phyloP scores from a whole-genome alignment of 1,140 invertebrate genomes.

The Scaptodrosophila lebanonensis region DNA sequence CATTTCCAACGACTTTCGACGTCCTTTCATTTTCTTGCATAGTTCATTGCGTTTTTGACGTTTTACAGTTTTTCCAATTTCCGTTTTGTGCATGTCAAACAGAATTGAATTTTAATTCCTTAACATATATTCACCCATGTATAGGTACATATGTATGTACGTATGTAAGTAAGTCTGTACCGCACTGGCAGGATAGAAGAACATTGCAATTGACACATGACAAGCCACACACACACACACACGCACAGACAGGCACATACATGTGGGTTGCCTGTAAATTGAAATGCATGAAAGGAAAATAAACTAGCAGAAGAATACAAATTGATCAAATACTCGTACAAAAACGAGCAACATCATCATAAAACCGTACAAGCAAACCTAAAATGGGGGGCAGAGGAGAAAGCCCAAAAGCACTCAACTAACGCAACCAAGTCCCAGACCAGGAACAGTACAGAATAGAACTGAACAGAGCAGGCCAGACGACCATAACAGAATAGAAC shows the following conservation, averaged over 20 bases:
- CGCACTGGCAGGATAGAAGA: slow-evolving; percentile 11
- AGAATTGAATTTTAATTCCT: slow-evolving; percentile 69
- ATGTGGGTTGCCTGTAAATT: slow-evolving; percentile 38
- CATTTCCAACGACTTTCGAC: too few relatives aligned
- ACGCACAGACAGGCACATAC: background rate
- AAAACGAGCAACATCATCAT: slow-evolving; percentile 55
- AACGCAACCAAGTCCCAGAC: slow-evolving; percentile 46
- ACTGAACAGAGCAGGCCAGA: slow-evolving; percentile 1
- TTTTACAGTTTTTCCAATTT: slow-evolving; percentile 47
- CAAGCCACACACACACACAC: slow-evolving; percentile 26
- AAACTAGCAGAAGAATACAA: slow-evolving; percentile 68
- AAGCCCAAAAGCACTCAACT: slow-evolving; percentile 53
- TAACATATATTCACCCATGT: background rate
- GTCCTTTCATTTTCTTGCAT: too few relatives aligned
- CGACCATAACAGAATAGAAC: background rate
- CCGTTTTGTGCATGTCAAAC: slow-evolving; percentile 58
- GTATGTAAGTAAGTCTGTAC: too few relatives aligned
- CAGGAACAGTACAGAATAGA: slow-evolving; percentile 17
- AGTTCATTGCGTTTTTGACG: background rate
- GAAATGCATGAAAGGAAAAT: slow-evolving; percentile 68
- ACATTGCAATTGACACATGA: slow-evolving; percentile 68
- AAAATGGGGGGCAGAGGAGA: background rate
- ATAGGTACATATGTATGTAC: too few relatives aligned
- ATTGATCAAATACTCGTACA: slow-evolving; percentile 56
- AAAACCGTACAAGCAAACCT: slow-evolving; percentile 28